Evolutionary conservation across 1,140 invertebrate genomes (phyloP), one percentile per base, ranked within the genome.

Genomic region (Brachionus plicatilis): DNA sequence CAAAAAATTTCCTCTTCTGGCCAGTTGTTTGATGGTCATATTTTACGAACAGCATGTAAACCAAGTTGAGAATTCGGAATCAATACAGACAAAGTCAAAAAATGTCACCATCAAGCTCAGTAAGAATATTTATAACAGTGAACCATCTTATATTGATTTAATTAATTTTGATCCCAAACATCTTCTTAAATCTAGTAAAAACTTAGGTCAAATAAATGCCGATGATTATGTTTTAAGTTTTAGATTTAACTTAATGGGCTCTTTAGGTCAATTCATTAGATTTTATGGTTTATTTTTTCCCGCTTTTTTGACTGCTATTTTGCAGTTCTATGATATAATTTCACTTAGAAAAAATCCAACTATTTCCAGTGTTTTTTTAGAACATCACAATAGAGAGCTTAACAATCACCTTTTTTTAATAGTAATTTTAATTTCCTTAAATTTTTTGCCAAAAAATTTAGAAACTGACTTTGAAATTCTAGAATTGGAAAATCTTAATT

Each of bases 1-100:
- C 3, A 76, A 76, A 24, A 47, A 50, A 11, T 3, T 14, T 20
- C 8, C 43, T 12, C n/a, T 50, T 12, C 53, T 60, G 20, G 60
- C 53, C 9, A 82, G 79, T 82, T 43, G 33, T 82, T 60, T 82
- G 8, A 82, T 82, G 79, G n/a, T 80, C 7, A 53, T 65, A 27
- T 82, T 65, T 45, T 14, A 65, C 41, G 79, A 82, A 24, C 29
- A 53, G 6, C n/a, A 65, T 47, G 50, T 11, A 33, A 14, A 14
- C 0, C 56, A 82, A 20, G 20, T 29, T n/a, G 9, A 41, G 2
- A 20, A 82, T 82, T 82, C 79, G 1, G 37, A 82, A 17, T 43
- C 79, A 9, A 68, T 65, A 37, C 79, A 82, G 27, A 7, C 12
- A 17, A 82, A 82, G 33, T 82, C 79, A 41, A 68, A 65, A 60